Base-by-base conservation (phyloP, 2,888 invertebrate species). In the Drosophila emarginata region DNA sequence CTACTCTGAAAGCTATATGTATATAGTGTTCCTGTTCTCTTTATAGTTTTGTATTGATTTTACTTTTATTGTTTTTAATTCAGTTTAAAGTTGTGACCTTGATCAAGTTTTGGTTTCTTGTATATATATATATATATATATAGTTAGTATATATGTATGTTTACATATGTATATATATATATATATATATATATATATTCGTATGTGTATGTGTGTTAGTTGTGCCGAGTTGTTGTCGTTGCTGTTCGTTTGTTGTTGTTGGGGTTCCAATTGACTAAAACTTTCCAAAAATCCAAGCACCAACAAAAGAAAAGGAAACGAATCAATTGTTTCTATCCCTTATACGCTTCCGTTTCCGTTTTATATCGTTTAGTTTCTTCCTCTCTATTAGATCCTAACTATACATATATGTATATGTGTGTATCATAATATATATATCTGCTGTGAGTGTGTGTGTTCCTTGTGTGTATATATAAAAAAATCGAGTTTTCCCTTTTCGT, bases 381-480 rank as follows among this genome's bases (percentile, higher is more conserved):
- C 21, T 23, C 21, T 45, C 57, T 37, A 66, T 61, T 59, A 65
- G 28, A 36, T 45, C 56, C 65, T 61, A 36, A 9, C 61, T 45
- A 18, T 37, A 36, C 36, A 51, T 56, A 21, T 23, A 23, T 64
- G 39, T 40, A n/a, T 59, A 52, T 40, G 36, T 60, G 6, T 56
- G 12, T 45, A 37, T 40, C n/a, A 51, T 64, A 58, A 58, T 40
- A 5, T 59, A 39, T 40, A 45, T 60, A 6, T 32, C 11, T 39
- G 28, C 4, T 58, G 50, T 52, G 39, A 54, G 28, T 51, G n/a
- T 52, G 51, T 64, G n/a, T 57, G 14, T 63, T 26, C 26, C 26
- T 32, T 59, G 51, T 52, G 39, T 62, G 9, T 50, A 61, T 53
- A 12, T 63, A 61, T 67, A 61, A 57, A 71, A 71, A 70, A 68